Evolutionary conservation across 2,888 invertebrate species (phyloP), one percentile per base, ranked within the genome.

Genomic region (Drosophila peninsularis): DNA sequence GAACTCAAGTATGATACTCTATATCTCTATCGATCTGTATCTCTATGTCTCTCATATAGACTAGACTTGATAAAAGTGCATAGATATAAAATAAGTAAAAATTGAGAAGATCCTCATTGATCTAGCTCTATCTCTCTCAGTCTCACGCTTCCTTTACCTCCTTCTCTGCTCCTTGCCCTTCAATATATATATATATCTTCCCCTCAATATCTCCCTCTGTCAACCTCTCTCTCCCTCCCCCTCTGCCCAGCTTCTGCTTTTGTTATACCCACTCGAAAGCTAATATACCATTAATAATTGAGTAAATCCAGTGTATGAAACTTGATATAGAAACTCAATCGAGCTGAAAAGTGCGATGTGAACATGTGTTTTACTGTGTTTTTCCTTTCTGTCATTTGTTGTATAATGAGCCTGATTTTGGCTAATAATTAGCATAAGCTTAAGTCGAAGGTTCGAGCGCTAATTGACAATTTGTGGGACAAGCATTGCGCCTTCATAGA

Each of bases 281-380:
- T 2, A 47, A 62, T 62, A 62, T 58, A 17, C 62, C 44, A 30
- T 10, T 4, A 19, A 10, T 4, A 5, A 7, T 30, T n/a, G 19
- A n/a, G 19, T 11, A 27, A 27, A 17, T 17, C 14, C 32, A 60
- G 42, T 11, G 55, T 55, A 60, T 55, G 14, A 32, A 34, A 54
- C 41, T 41, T 21, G 14, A 55, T 19, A 30, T 41, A 49, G 13
- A 45, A 57, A 45, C 19, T 37, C 64, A 72, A 62, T 69, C 53
- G 27, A 62, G 60, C 70, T 57, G 57, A 72, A 72, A 82, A 89
- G 90, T 90, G 89, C 84, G 84, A 86, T 67, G 50, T 73, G 71
- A 84, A 88, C 89, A 90, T 82, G 73, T 90, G 89, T 63, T 63
- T 69, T 34, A 39, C 62, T 81, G 76, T 90, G 89, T 63, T 62